A percentile compares a stretch with the other conserved stretches of the same genome.
These are phyloP conservation scores for Benitochromis conjunctus DNA, from an alignment of 2,113 vertebrate genomes.

Conservation along the genomic window DNA sequence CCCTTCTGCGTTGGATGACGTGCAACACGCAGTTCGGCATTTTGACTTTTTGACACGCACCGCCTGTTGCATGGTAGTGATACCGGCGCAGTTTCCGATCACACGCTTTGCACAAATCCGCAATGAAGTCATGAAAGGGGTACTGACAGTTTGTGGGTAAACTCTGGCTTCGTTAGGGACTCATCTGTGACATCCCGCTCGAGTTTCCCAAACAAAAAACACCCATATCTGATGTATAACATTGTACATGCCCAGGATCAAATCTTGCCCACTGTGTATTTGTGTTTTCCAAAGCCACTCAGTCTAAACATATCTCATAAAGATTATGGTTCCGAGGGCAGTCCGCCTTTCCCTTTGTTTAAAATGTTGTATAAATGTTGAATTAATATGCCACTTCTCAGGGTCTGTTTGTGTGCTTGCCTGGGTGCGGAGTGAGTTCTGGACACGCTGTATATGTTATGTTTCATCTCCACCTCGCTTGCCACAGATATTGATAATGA, in stretches of 20 bases:
- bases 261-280: conserved; percentile 1
- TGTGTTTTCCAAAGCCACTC: neutral
- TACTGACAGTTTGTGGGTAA: conserved; percentile 15
- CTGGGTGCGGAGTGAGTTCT: conserved; percentile 2
- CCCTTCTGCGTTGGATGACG: neutral
- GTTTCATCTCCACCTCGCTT: neutral
- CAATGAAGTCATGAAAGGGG: neutral
- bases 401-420: conserved; percentile 36
- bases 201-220: conserved; percentile 6
- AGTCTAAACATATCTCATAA: conserved; percentile 44
- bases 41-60: neutral
- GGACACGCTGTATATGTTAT: conserved; percentile 5
- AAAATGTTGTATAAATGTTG: conserved; percentile 50
- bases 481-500: conserved; percentile 46
- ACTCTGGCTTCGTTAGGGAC: conserved; percentile 8
- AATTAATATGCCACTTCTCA: conserved; percentile 33
- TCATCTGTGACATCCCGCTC: neutral
- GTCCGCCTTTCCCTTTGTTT: conserved; percentile 17
- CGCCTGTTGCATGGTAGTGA: neutral
- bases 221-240: neutral
- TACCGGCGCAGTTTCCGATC: neutral
- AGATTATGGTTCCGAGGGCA: neutral
- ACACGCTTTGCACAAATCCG: neutral
- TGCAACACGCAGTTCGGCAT: neutral
- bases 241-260: neutral